Evolutionary conservation across 1,140 invertebrate species (phyloP).

Genomic region (Neodiprion pinetum): DNA sequence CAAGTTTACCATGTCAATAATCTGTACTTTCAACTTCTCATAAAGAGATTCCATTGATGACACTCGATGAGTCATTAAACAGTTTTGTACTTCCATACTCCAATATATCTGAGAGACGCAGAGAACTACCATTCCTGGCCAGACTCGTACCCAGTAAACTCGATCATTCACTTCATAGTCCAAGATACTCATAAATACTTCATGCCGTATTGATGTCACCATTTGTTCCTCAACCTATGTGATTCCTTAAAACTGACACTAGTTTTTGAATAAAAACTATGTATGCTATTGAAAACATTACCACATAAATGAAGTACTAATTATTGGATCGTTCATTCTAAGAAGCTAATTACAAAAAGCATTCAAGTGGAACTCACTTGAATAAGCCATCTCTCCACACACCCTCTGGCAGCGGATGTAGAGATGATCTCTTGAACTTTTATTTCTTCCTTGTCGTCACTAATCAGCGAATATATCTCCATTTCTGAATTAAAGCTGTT

Average conservation of each 20-base stretch:
- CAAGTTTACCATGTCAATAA: constrained; percentile 69
- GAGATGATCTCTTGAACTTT: constrained; percentile 74
- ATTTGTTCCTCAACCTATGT: constrained; percentile 82
- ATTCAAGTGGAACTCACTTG: constrained; percentile 57
- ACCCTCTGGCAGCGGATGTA: constrained; percentile 81
- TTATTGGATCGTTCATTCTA: neutral
- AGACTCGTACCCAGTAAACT: constrained; percentile 79
- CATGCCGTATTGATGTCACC: constrained; percentile 74
- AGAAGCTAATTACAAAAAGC: neutral
- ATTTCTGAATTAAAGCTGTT: constrained; percentile 74
- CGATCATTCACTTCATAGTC: constrained; percentile 73
- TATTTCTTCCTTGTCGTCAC: constrained; percentile 84
- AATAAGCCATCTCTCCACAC: constrained; percentile 93
- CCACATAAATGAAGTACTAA: neutral
- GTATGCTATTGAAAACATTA: neutral
- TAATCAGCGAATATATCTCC: constrained; percentile 86
- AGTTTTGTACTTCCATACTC: constrained; percentile 80
- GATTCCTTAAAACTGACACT: neutral
- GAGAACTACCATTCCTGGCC: constrained; percentile 90
- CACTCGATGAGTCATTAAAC: constrained; percentile 66
- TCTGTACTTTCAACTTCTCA: constrained; percentile 62
- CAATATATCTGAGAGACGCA: constrained; percentile 90
- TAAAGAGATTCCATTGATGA: constrained; percentile 66
- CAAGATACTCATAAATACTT: constrained; percentile 74
- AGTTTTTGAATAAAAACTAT: constrained; percentile 4